These are phyloP conservation scores for Orgyia antiqua DNA, from an alignment of 2,888 invertebrate species.

Conservation along the genomic window DNA sequence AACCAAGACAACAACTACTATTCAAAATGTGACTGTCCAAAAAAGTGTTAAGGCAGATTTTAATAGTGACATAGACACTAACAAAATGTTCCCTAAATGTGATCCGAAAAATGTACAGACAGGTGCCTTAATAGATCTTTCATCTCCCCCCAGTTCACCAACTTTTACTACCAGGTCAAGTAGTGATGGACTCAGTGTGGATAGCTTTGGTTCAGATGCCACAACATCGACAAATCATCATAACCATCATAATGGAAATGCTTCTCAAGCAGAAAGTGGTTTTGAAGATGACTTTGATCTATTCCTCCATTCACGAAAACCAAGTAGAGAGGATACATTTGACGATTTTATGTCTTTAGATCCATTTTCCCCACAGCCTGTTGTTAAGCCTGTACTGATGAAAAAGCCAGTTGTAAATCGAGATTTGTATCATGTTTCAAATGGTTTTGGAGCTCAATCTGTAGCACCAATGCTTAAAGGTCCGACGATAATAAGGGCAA, in stretches of 20 bases:
- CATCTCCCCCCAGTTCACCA: slow-evolving; percentile 86
- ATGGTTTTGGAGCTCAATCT: slow-evolving; percentile 41
- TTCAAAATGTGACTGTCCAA: slow-evolving; percentile 30
- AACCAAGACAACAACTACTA: slow-evolving; percentile 41
- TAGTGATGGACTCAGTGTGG: slow-evolving; percentile 85
- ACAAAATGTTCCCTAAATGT: slow-evolving; percentile 66
- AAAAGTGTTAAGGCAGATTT: slow-evolving; percentile 36
- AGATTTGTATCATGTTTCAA: slow-evolving; percentile 81
- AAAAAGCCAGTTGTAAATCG: slow-evolving; percentile 78
- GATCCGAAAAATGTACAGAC: slow-evolving; percentile 66
- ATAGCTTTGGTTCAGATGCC: slow-evolving; percentile 86
- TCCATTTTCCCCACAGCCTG: slow-evolving; percentile 74
- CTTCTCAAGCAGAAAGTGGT: slow-evolving; percentile 86
- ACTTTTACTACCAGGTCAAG: slow-evolving; percentile 85
- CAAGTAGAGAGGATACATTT: slow-evolving; percentile 51
- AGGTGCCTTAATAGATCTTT: slow-evolving; percentile 82
- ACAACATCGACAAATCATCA: slow-evolving; percentile 78
- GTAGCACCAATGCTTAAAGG: slow-evolving; percentile 63
- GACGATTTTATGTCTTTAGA: slow-evolving; percentile 76
- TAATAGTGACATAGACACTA: slow-evolving; percentile 49
- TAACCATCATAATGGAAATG: slow-evolving; percentile 76
- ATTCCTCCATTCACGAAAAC: slow-evolving; percentile 71
- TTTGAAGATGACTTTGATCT: slow-evolving; percentile 91
- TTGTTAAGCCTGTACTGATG: slow-evolving; percentile 50
- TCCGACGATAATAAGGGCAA: slow-evolving; percentile 87